Evolutionary conservation across 2,797 vertebrate species (phyloP).

Genomic region (Chelonia mydas): DNA sequence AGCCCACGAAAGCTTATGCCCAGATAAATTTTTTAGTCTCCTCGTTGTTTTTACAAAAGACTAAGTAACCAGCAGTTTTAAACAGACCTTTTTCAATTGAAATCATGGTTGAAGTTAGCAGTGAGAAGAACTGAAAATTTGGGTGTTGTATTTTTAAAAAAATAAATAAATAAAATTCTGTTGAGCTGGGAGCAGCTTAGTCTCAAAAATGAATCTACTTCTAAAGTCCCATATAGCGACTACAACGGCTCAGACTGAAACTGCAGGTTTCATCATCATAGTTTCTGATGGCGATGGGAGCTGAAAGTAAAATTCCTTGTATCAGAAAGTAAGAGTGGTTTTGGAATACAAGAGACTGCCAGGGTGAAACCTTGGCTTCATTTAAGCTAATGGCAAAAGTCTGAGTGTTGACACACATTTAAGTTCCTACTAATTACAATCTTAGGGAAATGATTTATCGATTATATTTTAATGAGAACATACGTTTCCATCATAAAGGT

Average conservation of each 20-base stretch:
- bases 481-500: background rate
- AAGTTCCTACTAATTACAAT: background rate
- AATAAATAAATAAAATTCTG: background rate
- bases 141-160: fast-evolving
- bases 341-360: background rate
- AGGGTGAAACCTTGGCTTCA: background rate
- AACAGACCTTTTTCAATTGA: too few species aligned
- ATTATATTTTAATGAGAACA: background rate
- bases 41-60: too few species aligned
- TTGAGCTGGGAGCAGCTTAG: background rate
- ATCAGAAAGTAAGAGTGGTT: background rate
- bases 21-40: too few species aligned
- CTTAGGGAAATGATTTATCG: background rate
- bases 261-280: fast-evolving
- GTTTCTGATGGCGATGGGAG: background rate
- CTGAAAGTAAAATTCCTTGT: background rate
- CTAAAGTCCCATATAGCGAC: background rate
- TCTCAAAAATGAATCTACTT: background rate
- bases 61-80: background rate
- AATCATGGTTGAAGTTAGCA: background rate
- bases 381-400: background rate
- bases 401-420: background rate
- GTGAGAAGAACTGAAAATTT: background rate
- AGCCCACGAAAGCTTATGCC: too few species aligned
- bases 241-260: background rate